phyloP scores from a whole-genome alignment of 1,140 invertebrate genomes.

The Drosophila ogumai region DNA sequence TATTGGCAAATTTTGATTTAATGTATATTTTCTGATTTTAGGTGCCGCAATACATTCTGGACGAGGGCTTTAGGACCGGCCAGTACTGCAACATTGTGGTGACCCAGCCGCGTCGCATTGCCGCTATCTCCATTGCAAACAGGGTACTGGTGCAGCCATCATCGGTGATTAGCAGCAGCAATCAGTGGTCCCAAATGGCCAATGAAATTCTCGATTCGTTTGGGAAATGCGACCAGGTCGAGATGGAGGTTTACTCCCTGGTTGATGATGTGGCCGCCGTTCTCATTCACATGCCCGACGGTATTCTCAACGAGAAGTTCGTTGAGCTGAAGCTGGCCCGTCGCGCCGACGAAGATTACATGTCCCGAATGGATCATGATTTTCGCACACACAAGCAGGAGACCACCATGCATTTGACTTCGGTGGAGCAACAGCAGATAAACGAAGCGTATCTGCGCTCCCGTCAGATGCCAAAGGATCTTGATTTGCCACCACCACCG shows the following conservation, averaged over 20 bases:
- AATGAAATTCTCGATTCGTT: conserved; percentile 85
- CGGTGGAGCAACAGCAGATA: conserved; percentile 39
- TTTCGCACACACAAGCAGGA: conserved; percentile 73
- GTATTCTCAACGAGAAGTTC: conserved; percentile 87
- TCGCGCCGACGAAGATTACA: conserved; percentile 89
- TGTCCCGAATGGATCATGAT: conserved; percentile 89
- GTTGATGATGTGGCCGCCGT: conserved; percentile 89
- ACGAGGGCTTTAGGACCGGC: conserved; percentile 88
- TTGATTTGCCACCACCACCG: conserved; percentile 80
- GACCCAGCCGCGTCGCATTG: conserved; percentile 95
- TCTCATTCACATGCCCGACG: conserved; percentile 85
- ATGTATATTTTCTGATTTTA: conserved; percentile 14
- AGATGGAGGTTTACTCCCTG: conserved; percentile 89
- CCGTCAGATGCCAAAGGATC: conserved; percentile 47
- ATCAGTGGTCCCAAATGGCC: conserved; percentile 87
- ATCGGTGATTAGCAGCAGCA: conserved; percentile 86
- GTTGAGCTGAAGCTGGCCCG: conserved; percentile 88
- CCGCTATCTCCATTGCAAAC: conserved; percentile 94
- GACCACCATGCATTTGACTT: conserved; percentile 1
- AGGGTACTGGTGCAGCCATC: conserved; percentile 90
- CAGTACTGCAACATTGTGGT: conserved; percentile 91
- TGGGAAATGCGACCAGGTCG: conserved; percentile 51
- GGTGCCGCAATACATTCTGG: conserved; percentile 96
- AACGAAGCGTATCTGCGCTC: conserved; percentile 72
- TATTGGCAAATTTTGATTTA: too few relatives aligned